Evolutionary conservation across 1,140 invertebrate genomes (phyloP).

Genomic region (Diabrotica virgifera): DNA sequence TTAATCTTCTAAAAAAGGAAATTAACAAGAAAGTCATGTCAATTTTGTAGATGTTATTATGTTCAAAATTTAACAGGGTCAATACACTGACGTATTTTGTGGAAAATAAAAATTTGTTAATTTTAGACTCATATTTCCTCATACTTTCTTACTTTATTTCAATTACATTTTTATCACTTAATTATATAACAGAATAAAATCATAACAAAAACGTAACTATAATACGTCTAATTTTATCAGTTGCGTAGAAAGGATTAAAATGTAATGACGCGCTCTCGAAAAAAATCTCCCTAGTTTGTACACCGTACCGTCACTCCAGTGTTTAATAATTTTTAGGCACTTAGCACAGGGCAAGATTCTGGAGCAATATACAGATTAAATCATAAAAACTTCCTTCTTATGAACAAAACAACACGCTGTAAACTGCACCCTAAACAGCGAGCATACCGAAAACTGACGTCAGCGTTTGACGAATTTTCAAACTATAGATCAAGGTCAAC

Average conservation of each 20-base stretch:
- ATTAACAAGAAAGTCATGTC: too few relatives aligned
- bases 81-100: too few relatives aligned
- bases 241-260: not conserved
- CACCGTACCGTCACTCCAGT: conserved; percentile 40
- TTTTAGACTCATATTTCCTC: too few relatives aligned
- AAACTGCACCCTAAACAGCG: conserved; percentile 33
- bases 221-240: not conserved
- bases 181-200: too few relatives aligned
- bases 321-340: conserved; percentile 43
- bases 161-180: too few relatives aligned
- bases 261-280: conserved; percentile 19
- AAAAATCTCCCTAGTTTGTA: conserved; percentile 27
- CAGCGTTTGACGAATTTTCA: conserved; percentile 20
- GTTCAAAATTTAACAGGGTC: too few relatives aligned
- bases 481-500: not conserved
- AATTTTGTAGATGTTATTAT: too few relatives aligned
- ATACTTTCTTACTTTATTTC: too few relatives aligned
- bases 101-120: too few relatives aligned
- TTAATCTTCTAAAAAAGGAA: too few relatives aligned
- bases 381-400: conserved; percentile 38
- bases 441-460: conserved; percentile 38
- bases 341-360: conserved; percentile 48
- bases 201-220: too few relatives aligned
- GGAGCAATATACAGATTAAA: conserved; percentile 40
- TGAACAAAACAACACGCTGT: conserved; percentile 28